phyloP scores from a whole-genome alignment of 2,797 vertebrate genomes.

The Leptoclinus maculatus region DNA sequence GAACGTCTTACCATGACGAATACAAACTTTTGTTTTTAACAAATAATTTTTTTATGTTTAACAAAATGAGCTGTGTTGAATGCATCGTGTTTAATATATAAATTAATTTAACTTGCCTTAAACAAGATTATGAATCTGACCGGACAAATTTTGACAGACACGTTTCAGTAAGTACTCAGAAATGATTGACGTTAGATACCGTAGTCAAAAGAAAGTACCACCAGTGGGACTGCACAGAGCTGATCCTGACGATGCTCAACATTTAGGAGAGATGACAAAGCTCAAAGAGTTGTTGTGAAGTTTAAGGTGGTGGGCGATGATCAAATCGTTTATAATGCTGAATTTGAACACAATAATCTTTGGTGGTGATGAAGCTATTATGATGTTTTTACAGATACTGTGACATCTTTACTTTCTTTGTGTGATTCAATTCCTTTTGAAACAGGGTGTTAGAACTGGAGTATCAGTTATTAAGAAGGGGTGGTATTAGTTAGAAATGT shows the following conservation, averaged over 20 bases:
- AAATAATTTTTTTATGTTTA: background rate
- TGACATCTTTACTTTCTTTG: background rate
- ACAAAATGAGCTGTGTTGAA: background rate
- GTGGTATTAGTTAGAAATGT: background rate
- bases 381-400: background rate
- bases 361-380: background rate
- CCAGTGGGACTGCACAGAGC: background rate
- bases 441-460: background rate
- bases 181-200: background rate
- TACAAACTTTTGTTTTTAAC: background rate
- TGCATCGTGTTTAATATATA: background rate
- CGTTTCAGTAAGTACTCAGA: too few relatives aligned
- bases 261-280: background rate
- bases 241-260: background rate
- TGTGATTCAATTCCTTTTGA: background rate
- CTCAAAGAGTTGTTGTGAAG: background rate
- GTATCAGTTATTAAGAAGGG: background rate
- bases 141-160: background rate
- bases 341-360: background rate
- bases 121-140: background rate
- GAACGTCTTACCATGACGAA: background rate
- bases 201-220: background rate
- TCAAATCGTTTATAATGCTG: background rate
- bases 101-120: background rate
- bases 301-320: background rate